Evolutionary conservation across 2,888 invertebrate genomes (phyloP).

Genomic region (Drosophila cracens): DNA sequence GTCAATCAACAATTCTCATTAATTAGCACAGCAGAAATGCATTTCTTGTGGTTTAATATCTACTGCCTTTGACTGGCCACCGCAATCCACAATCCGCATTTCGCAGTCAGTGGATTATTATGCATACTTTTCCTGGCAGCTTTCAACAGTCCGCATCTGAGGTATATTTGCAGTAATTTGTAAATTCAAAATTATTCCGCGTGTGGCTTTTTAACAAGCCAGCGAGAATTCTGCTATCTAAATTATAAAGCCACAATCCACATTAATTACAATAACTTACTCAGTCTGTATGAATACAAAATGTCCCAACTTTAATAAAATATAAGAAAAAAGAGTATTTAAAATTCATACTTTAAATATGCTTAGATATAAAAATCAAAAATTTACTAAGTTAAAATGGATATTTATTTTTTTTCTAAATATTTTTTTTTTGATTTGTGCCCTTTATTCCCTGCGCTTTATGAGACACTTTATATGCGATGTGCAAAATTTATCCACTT

Average conservation of each 20-base stretch:
- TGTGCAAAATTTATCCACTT: neutral
- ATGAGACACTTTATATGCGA: too few relatives aligned
- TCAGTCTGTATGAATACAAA: neutral
- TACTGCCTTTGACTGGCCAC: slow-evolving; percentile 3
- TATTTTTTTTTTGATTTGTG: neutral
- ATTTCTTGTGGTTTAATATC: slow-evolving; percentile 12
- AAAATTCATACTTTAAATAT: neutral
- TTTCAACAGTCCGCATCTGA: neutral
- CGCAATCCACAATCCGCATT: slow-evolving; percentile 19
- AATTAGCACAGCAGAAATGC: slow-evolving; percentile 11
- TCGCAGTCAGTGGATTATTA: neutral
- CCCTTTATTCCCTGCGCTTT: neutral
- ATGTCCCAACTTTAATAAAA: neutral
- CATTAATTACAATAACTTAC: neutral
- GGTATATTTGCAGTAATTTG: neutral
- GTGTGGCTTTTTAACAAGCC: neutral
- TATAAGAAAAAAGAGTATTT: neutral
- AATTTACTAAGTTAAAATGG: neutral
- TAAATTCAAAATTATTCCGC: neutral
- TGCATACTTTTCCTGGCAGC: neutral
- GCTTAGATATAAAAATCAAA: neutral
- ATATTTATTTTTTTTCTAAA: too few relatives aligned
- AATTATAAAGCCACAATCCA: neutral
- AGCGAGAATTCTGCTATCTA: too few relatives aligned
- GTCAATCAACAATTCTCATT: slow-evolving; percentile 6